These are phyloP conservation scores for Eupristina koningsbergeri DNA, from an alignment of 1,140 invertebrate species.

Conservation along the genomic window DNA sequence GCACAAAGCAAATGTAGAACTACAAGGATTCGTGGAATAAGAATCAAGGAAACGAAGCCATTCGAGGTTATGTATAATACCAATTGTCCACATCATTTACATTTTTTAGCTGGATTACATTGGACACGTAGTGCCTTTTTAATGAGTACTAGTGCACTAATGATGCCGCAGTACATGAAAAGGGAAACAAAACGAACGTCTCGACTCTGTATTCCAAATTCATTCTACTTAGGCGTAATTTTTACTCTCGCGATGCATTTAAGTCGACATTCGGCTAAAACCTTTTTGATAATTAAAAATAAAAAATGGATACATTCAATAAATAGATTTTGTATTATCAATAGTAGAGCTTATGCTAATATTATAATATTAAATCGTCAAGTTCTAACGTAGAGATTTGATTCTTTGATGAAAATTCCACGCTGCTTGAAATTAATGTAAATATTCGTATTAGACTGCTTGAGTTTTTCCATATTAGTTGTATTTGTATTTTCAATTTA, in stretches of 20 bases:
- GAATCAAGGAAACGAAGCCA: slow-evolving; percentile 24
- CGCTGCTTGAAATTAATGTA: slow-evolving; percentile 44
- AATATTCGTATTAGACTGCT: slow-evolving; percentile 49
- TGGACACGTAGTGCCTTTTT: neutral
- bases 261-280: neutral
- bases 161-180: neutral
- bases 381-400: slow-evolving; percentile 37
- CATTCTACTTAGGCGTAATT: neutral
- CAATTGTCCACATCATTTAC: slow-evolving; percentile 11
- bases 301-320: slow-evolving; percentile 3
- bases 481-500: slow-evolving; percentile 36
- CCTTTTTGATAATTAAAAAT: neutral
- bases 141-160: neutral
- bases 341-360: slow-evolving; percentile 26
- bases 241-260: slow-evolving; percentile 18
- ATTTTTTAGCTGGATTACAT: slow-evolving; percentile 10
- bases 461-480: slow-evolving; percentile 45
- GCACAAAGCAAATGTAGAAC: slow-evolving; percentile 18
- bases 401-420: slow-evolving; percentile 33
- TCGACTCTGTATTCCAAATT: slow-evolving; percentile 1
- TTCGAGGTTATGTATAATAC: slow-evolving; percentile 2
- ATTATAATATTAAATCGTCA: slow-evolving; percentile 25
- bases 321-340: slow-evolving; percentile 31
- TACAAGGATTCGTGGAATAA: slow-evolving; percentile 25
- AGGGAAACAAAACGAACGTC: neutral